Conservation (phyloP, 2,797 vertebrate species). For the Holocentrus rufus region DNA sequence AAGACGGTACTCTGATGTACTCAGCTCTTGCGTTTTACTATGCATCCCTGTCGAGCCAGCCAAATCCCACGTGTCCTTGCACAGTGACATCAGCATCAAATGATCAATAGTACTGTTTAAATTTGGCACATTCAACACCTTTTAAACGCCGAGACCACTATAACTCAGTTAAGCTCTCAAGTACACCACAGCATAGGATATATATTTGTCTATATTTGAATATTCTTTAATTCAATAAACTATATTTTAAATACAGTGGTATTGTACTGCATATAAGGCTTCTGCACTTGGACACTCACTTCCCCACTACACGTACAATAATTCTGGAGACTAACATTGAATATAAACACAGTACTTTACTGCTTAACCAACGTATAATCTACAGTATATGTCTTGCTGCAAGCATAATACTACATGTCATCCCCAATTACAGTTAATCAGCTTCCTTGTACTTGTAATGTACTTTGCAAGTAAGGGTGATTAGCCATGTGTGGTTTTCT, state of each 20-base stretch:
- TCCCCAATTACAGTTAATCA: too few species aligned
- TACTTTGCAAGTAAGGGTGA: constrained; percentile 13
- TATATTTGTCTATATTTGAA: neutral
- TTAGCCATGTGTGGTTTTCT: constrained; percentile 8
- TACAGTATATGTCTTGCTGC: neutral
- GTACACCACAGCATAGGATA: constrained; percentile 2
- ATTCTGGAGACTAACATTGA: neutral
- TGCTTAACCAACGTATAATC: neutral
- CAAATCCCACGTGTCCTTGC: constrained; percentile 49
- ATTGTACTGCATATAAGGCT: too few species aligned
- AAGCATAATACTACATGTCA: too few species aligned
- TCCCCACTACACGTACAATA: neutral
- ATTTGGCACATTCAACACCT: constrained; percentile 41
- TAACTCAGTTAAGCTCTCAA: constrained; percentile 16
- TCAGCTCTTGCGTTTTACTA: constrained; percentile 25
- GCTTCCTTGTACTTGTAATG: too few species aligned
- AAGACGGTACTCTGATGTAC: constrained; percentile 36
- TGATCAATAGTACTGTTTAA: constrained; percentile 42
- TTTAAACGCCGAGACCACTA: neutral
- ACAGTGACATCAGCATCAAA: constrained; percentile 38
- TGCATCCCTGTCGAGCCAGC: constrained; percentile 30
- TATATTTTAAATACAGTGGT: too few species aligned
- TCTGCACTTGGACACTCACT: too few species aligned
- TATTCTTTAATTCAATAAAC: neutral
- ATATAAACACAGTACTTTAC: neutral